Conservation (phyloP, 2,888 invertebrate species). For the Crematogaster levior region DNA sequence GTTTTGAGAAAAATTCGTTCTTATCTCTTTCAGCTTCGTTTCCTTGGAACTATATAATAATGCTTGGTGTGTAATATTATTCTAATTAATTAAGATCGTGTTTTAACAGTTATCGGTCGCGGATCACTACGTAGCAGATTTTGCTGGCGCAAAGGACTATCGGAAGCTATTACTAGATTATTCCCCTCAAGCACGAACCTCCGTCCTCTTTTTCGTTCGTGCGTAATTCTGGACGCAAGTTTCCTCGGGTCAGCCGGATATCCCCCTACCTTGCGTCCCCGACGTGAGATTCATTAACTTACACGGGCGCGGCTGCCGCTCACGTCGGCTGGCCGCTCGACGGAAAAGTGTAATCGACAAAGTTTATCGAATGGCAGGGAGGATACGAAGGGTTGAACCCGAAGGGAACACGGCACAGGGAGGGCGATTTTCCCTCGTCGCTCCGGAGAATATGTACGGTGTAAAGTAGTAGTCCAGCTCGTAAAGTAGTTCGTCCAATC, state of each 20-base stretch:
- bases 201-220: slow-evolving; percentile 34
- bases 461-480: slow-evolving; percentile 72
- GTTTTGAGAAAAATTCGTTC: background rate
- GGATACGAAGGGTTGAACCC: slow-evolving; percentile 67
- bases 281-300: slow-evolving; percentile 80
- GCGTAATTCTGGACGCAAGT: slow-evolving; percentile 59
- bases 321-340: slow-evolving; percentile 65
- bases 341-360: slow-evolving; percentile 84
- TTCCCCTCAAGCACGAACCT: slow-evolving; percentile 49
- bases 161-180: slow-evolving; percentile 60
- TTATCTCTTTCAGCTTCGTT: background rate
- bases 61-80: background rate
- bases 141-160: slow-evolving; percentile 34
- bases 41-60: background rate
- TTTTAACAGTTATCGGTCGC: slow-evolving; percentile 32
- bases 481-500: slow-evolving; percentile 66
- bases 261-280: slow-evolving; percentile 62
- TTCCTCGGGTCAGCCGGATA: slow-evolving; percentile 62
- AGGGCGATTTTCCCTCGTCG: slow-evolving; percentile 77
- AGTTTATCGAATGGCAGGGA: slow-evolving; percentile 81
- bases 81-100: slow-evolving; percentile 31
- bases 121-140: slow-evolving; percentile 33
- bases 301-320: slow-evolving; percentile 67
- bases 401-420: slow-evolving; percentile 61
- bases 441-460: slow-evolving; percentile 75